Base-by-base conservation (phyloP, 2,113 vertebrate genomes). In the Bothrops jararaca region DNA sequence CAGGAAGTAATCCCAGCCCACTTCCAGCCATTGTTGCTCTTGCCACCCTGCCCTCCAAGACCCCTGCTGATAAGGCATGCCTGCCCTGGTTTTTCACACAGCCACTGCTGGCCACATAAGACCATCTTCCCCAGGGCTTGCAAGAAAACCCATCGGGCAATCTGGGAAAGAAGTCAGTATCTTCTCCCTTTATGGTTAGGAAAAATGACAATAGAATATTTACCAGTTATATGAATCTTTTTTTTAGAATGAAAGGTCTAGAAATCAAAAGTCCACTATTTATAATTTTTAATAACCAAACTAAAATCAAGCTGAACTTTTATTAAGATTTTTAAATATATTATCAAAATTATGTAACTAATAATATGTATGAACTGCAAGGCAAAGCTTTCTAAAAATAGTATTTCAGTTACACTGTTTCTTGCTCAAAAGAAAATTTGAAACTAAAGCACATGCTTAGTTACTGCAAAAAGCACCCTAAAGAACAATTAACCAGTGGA, bases 381-480 rank as follows among this genome's bases (percentile, higher is more conserved):
- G 92, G 34, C 58, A 90, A 89, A 89, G 88, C 42, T 9, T 64
- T 64, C 89, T 91, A 89, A 95, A 56, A 94, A 92, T 48, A 89
- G 57, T 0, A 64, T 18, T 18, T 56, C 60, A 48, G 39, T 89
- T 85, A 80, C 86, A n/a, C 52, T 58, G 13, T 10, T 5, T 15
- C 39, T 42, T 86, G 89, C 89, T 80, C 24, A 90, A 91, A 88
- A 0, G 5, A 2, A 89, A 74, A 88, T 94, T 91, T 45, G 60
- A 92, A 93, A 93, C 69, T 42, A 74, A 89, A 74, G 86, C 24
- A 23, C 29, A 60, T 60, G 87, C 88, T 91, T 88, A 88, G 86
- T 12, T 95, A 56, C 50, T 91, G 91, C 64, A 88, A 92, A 12
- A 20, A 85, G 80, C 50, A 64, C 95, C 91, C 88, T n/a, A n/a